Conservation (phyloP, 1,140 invertebrate genomes). For the Pachypsylla venusta region DNA sequence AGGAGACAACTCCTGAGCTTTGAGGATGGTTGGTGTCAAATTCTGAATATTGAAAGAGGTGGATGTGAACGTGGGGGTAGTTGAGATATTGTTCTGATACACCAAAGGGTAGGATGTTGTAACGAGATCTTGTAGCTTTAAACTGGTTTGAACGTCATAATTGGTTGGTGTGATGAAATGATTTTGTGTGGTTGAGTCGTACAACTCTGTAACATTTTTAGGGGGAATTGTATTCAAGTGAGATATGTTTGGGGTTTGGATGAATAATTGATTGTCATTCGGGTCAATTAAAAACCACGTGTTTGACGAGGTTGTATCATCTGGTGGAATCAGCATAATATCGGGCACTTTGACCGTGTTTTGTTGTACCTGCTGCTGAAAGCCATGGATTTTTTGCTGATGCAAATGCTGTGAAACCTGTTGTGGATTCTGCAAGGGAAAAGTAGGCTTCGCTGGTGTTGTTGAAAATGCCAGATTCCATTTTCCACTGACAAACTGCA, state of each 20-base stretch:
- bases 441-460: neutral
- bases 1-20: neutral
- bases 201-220: constrained; percentile 7
- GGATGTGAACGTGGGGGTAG: neutral
- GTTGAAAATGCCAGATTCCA: neutral
- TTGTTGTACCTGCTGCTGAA: neutral
- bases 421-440: neutral
- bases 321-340: neutral
- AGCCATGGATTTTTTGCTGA: neutral
- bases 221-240: neutral
- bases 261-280: constrained; percentile 8
- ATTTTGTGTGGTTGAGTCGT: neutral
- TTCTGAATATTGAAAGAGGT: too few species aligned
- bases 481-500: constrained; percentile 6
- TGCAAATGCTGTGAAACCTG: neutral
- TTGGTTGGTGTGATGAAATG: neutral
- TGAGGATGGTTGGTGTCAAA: neutral
- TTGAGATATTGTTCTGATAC: constrained; percentile 2
- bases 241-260: neutral
- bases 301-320: neutral
- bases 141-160: constrained; percentile 7
- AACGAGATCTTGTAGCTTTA: neutral
- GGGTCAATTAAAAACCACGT: neutral
- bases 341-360: neutral
- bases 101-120: constrained; percentile 2